A percentile compares a stretch with the other conserved stretches of the same genome.
Conservation (phyloP, 2,888 invertebrate genomes). For the Blera fallax region DNA sequence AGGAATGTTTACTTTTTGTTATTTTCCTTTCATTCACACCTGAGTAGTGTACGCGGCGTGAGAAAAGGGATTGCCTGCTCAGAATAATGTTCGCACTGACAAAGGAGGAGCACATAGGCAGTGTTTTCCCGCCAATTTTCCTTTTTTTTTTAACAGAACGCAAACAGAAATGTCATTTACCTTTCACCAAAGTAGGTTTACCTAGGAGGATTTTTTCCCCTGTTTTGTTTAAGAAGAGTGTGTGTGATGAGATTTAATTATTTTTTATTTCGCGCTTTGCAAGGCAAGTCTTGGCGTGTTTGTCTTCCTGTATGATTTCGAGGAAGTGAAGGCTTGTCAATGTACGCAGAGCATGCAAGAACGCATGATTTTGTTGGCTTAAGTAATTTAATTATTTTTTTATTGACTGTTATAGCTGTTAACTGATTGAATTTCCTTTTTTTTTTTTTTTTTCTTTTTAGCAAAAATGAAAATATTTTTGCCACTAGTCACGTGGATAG, state of each 20-base stretch:
- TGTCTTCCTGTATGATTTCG: constrained; percentile 56
- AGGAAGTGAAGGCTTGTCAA: constrained; percentile 60
- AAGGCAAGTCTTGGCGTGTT: constrained; percentile 26
- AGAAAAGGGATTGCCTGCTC: constrained; percentile 44
- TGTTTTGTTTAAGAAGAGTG: constrained; percentile 14
- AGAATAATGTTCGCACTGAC: constrained; percentile 39
- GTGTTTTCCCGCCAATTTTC: constrained; percentile 42
- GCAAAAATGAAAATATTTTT: constrained; percentile 96
- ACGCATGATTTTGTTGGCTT: constrained; percentile 17
- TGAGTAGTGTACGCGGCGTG: constrained; percentile 25
- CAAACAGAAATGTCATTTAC: constrained; percentile 62
- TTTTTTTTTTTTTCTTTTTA: constrained; percentile 85
- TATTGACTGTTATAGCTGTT: constrained; percentile 18
- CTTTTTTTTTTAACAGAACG: background rate
- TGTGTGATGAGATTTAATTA: constrained; percentile 66
- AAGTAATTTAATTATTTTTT: background rate
- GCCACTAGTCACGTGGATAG: constrained; percentile 95
- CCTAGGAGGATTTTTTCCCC: background rate
- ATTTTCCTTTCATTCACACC: constrained; percentile 61
- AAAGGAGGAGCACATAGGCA: constrained; percentile 17
- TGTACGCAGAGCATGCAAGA: constrained; percentile 35
- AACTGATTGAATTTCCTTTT: constrained; percentile 58
- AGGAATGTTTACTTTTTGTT: constrained; percentile 32
- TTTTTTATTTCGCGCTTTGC: constrained; percentile 45
- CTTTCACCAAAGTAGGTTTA: constrained; percentile 20